Conservation (phyloP, 2,888 invertebrate species). For the Heliconius cydno region DNA sequence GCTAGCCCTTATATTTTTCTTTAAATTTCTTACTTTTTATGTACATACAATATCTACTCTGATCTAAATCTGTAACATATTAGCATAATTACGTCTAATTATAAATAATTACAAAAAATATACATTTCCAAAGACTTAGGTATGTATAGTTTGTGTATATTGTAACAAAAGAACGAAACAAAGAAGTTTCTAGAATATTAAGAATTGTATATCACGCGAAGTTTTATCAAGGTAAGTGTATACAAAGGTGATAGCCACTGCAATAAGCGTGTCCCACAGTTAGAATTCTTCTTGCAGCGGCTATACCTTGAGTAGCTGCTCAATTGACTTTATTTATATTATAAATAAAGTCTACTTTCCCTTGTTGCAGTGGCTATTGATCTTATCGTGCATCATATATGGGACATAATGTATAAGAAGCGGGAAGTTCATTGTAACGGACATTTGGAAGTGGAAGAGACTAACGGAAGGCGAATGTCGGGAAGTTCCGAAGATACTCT, state of each 20-base stretch:
- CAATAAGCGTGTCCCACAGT: constrained; percentile 61
- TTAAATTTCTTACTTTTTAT: neutral
- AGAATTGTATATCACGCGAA: neutral
- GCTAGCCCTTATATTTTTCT: too few relatives aligned
- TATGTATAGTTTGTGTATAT: neutral
- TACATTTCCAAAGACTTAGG: neutral
- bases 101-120: neutral
- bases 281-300: constrained; percentile 74
- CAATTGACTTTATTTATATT: constrained; percentile 44
- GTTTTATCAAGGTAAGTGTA: constrained; percentile 60
- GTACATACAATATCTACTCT: neutral
- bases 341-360: constrained; percentile 71
- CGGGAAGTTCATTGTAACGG: constrained; percentile 70
- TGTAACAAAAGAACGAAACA: neutral
- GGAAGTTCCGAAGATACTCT: constrained; percentile 80
- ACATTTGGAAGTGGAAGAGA: constrained; percentile 65
- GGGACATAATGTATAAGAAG: constrained; percentile 93
- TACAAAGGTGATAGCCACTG: constrained; percentile 80
- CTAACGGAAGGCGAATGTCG: constrained; percentile 68
- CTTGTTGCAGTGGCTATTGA: constrained; percentile 99
- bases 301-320: constrained; percentile 82
- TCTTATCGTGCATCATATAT: constrained; percentile 99
- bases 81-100: neutral
- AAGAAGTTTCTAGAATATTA: constrained; percentile 20
- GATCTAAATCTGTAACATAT: neutral